These are phyloP conservation scores for Leucoraja erinaceus DNA, from an alignment of 2,113 vertebrate genomes.

Conservation along the genomic window DNA sequence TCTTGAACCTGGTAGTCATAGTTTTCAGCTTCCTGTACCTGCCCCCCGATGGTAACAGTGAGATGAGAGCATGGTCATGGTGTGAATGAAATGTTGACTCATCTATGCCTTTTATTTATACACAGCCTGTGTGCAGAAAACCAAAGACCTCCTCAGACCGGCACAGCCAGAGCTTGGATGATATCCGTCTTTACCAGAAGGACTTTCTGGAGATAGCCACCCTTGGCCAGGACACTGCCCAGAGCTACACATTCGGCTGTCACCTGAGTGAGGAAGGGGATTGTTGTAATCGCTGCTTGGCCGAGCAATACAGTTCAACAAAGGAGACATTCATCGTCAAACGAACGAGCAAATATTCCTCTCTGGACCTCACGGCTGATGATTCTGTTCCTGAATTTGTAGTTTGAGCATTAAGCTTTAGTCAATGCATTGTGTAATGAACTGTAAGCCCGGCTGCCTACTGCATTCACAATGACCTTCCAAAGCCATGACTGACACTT, in stretches of 20 bases:
- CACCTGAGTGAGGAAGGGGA: conserved; percentile 71
- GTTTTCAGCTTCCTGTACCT: no score
- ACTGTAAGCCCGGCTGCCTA: conserved; percentile 31
- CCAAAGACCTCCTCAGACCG: conserved; percentile 83
- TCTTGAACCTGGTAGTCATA: no score
- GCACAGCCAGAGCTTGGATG: conserved; percentile 93
- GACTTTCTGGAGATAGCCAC: conserved; percentile 81
- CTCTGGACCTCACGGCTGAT: conserved; percentile 84
- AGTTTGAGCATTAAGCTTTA: conserved; percentile 60
- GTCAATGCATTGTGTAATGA: conserved; percentile 16
- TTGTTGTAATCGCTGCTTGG: conserved; percentile 71
- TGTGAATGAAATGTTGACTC: background rate
- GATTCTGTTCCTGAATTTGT: conserved; percentile 88
- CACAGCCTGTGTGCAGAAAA: conserved; percentile 76
- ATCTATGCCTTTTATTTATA: conserved; percentile 41
- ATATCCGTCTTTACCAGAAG: conserved; percentile 88
- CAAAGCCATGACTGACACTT: conserved; percentile 26
- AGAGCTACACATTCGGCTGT: conserved; percentile 95
- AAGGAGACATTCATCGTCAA: conserved; percentile 76
- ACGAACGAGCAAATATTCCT: conserved; percentile 96
- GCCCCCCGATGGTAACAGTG: no score
- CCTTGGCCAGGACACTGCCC: conserved; percentile 89
- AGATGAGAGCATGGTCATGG: no score
- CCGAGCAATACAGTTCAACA: conserved; percentile 76
- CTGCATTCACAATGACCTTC: conserved; percentile 24